Evolutionary conservation across 2,888 invertebrate genomes (phyloP), one percentile per base, ranked within the genome.

Genomic region (Epinotia ramella): DNA sequence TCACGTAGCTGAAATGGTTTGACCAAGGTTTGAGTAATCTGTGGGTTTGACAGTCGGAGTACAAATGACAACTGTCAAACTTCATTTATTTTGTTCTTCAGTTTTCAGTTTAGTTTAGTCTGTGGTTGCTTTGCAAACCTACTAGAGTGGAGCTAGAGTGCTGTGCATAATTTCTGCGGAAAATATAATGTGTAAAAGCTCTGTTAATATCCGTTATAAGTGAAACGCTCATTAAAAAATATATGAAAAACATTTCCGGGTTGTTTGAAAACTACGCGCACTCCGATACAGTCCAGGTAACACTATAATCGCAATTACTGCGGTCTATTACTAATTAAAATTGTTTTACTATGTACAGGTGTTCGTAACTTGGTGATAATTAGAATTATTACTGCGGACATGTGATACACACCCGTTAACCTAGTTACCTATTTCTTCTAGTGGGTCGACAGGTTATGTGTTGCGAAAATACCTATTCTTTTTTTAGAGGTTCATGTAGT

Each of bases 51-150:
- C 53, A n/a, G 28, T 53, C 40, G 40, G 40, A 40, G 40, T 9
- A 9, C 9, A 53, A 6, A 6, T 69, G 69, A n/a, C 69, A 60
- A n/a, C 59, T 59, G 44, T 69, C 56, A 67, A 4, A 16, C 16
- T 65, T 65, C 49, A 13, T 65, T 65, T 11, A 65, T 65, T 49
- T 64, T 64, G 18, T 49, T 65, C 24, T 65, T 28, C n/a, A n/a
- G n/a, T 2, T 20, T 20, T 20, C 20, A 20, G 20, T n/a, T 6
- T 7, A 24, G 24, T 40, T 49, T 9, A 57, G 68, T 73, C 73
- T 73, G 68, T 73, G 68, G 68, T 73, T 68, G 67, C 71, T n/a
- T 13, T n/a, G 46, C 20, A 12, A 53, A 3, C 20, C n/a, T 40
- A 18, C 18, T 20, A 40, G 33, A 60, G 13, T 33, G 44, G 18